Evolutionary conservation across 1,140 invertebrate genomes (phyloP).

Genomic region (Doryteuthis pealeii): DNA sequence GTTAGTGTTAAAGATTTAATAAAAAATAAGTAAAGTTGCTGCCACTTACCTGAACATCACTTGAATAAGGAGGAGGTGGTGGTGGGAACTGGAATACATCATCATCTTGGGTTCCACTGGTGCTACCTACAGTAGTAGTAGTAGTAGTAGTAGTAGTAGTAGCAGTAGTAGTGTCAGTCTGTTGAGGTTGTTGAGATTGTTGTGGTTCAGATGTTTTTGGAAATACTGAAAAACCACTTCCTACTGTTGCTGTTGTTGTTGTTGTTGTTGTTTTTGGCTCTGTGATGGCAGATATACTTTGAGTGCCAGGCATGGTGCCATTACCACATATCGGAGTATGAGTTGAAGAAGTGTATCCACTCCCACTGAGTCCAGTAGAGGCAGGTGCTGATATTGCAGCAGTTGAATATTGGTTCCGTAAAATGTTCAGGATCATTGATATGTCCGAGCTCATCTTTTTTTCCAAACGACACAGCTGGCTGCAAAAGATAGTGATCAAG

Average conservation of each 20-base stretch:
- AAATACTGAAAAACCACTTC: background rate
- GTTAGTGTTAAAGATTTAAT: no score
- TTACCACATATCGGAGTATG: background rate
- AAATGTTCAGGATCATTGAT: constrained; percentile 49
- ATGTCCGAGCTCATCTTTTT: constrained; percentile 55
- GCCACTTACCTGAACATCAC: background rate
- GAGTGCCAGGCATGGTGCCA: background rate
- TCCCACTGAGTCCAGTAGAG: background rate
- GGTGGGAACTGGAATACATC: background rate
- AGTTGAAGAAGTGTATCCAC: background rate
- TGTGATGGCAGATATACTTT: background rate
- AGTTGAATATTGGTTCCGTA: constrained; percentile 34
- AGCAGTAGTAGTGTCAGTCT: no score
- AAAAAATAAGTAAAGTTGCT: no score
- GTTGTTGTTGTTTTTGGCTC: constrained; percentile 7
- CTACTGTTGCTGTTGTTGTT: background rate
- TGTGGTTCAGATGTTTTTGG: background rate
- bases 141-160: no score
- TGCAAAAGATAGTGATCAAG: constrained; percentile 22
- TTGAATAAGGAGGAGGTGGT: constrained; percentile 1
- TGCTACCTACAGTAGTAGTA: background rate
- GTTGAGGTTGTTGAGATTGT: constrained; percentile 1
- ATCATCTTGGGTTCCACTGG: background rate
- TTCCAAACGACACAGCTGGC: constrained; percentile 52
- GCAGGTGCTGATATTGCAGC: background rate